Conservation (phyloP, 1,140 invertebrate genomes). For the Paramacrobiotus metropolitanus region DNA sequence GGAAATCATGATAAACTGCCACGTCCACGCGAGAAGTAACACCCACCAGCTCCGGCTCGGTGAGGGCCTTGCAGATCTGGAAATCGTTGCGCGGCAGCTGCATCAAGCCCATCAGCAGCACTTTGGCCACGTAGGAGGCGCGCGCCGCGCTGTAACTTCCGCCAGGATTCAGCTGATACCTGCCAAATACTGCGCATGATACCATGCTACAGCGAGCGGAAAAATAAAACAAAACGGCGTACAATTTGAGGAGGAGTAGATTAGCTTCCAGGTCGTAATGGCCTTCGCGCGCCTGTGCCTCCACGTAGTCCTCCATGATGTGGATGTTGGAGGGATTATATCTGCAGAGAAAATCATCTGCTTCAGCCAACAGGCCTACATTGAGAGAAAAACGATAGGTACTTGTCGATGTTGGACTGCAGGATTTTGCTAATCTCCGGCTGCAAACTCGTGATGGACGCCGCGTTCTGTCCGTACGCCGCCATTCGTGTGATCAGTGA, state of each 20-base stretch:
- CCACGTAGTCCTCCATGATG: conserved; percentile 69
- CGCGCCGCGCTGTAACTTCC: conserved; percentile 36
- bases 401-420: not conserved
- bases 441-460: too few species aligned
- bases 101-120: conserved; percentile 75
- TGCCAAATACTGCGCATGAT: conserved; percentile 13
- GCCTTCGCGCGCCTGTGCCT: conserved; percentile 72
- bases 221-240: conserved; percentile 11
- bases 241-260: conserved; percentile 47
- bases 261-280: conserved; percentile 89
- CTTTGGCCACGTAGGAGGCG: conserved; percentile 48
- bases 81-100: conserved; percentile 93
- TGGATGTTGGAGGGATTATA: conserved; percentile 83
- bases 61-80: conserved; percentile 77
- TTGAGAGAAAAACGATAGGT: too few species aligned
- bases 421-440: not conserved
- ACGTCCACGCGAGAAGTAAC: not conserved
- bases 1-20: not conserved
- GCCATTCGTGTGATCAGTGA: too few species aligned
- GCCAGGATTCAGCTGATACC: conserved; percentile 80
- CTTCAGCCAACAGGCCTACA: too few species aligned
- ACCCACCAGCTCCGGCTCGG: conserved; percentile 53
- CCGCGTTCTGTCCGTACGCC: too few species aligned
- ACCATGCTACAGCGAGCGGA: not conserved
- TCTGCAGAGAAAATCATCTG: conserved; percentile 32